These are phyloP conservation scores for Neoarius graeffei DNA, from an alignment of 2,113 vertebrate genomes.

Conservation along the genomic window DNA sequence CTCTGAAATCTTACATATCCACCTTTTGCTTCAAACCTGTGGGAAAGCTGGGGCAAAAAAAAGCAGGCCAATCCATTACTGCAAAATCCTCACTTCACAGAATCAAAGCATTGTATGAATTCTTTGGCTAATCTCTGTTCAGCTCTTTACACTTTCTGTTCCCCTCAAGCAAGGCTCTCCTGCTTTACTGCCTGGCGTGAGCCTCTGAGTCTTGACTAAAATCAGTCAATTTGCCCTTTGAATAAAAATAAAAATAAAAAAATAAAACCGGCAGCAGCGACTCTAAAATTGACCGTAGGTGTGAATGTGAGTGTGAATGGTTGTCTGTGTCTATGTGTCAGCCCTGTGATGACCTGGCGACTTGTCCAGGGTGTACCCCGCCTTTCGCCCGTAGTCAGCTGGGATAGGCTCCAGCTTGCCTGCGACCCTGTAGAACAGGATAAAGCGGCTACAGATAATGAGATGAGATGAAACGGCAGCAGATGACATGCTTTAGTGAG, in stretches of 20 bases:
- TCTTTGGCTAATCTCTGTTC: constrained; percentile 47
- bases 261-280: not conserved
- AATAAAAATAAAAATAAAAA: not conserved
- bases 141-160: not conserved
- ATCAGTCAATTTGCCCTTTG: constrained; percentile 29
- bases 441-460: too few species aligned
- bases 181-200: constrained; percentile 30
- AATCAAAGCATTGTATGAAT: constrained; percentile 47
- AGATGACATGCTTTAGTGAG: constrained; percentile 21
- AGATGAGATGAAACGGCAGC: too few species aligned
- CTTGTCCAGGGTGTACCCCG: too few species aligned
- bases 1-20: constrained; percentile 19
- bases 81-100: constrained; percentile 38
- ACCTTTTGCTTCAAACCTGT: constrained; percentile 10
- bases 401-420: too few species aligned
- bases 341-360: too few species aligned
- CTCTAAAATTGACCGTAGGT: too few species aligned
- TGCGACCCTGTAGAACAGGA: too few species aligned
- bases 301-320: too few species aligned
- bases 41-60: constrained; percentile 3
- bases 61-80: constrained; percentile 16
- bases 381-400: too few species aligned
- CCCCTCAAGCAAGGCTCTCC: constrained; percentile 13
- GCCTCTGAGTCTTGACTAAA: constrained; percentile 44
- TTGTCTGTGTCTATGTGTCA: too few species aligned